Evolutionary conservation across 2,888 invertebrate genomes (phyloP), one percentile per base, ranked within the genome.

Genomic region (Tuta absoluta): DNA sequence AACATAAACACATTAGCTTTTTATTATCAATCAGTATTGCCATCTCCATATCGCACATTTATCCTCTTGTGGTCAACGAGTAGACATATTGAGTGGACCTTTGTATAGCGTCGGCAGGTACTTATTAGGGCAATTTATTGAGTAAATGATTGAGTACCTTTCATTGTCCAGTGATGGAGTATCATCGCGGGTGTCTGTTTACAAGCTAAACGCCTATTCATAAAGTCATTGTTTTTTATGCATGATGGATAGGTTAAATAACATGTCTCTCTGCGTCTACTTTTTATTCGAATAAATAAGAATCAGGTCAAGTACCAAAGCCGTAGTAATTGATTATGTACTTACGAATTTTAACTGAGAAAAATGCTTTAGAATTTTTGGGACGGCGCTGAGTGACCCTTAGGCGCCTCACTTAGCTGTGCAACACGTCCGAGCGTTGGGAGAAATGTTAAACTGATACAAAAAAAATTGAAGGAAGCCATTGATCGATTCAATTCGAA

Each of bases 131-230:
- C 0, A 17, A 17, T 17, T 45, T 45, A 45, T 45, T 17, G n/a
- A 45, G n/a, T 61, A 24, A 21, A 45, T 41, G 60, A 41, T 38
- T 60, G 41, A 37, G 60, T 19, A 45, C 45, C 45, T 45, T 45
- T 45, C 45, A 45, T 45, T 45, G 45, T n/a, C 45, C 45, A 45
- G n/a, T 45, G 45, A 45, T 45, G 45, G 45, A 45, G 45, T 45
- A 45, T 45, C 45, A 45, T 17, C 45, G n/a, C 7, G n/a, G 45
- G 45, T 45, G 45, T 45, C 45, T 17, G 17, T n/a, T 45, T 45
- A 45, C 41, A 14, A 14, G 41, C 14, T 45, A 45, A 45, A 17
- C 17, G 0, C 45, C 45, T 17, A 33, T 33, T 45, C 45, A 45
- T 45, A 45, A n/a, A 45, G n/a, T 45, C 45, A 45, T n/a, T n/a